Base-by-base conservation (phyloP, 1,140 invertebrate species). In the Cyclina sinensis region DNA sequence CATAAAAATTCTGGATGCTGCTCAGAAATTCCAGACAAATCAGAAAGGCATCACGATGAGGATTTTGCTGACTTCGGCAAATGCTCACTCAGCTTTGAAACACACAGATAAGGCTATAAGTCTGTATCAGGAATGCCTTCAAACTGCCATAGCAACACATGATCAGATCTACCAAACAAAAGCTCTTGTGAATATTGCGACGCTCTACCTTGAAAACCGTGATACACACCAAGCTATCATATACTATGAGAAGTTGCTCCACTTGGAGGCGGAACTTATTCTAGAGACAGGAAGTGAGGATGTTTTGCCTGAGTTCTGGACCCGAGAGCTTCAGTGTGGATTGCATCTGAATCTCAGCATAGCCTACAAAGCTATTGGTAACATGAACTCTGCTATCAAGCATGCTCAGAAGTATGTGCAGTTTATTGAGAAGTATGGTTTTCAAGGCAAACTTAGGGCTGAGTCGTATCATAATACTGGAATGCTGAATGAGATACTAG, bases 31-130 rank as follows among this genome's bases (percentile, higher is more conserved):
- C 39, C 92, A 94, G 88, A 95, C 94, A 30, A 95, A 94, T 76
- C 94, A 95, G 91, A 93, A 94, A 88, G 94, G 94, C 37, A 94
- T 95, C 30, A 93, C 92, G 0, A 94, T 95, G 94, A 91, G 92
- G 57, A 85, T 95, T 12, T 85, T 93, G 0, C 89, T 95, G 27
- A 95, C 94, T 12, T 84, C 92, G 74, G 94, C 94, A 70, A 95
- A 95, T 88, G 93, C 94, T 32, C 92, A 94, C 85, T 93, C 94
- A 21, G 93, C 93, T 12, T 76, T 93, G 27, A 90, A 91, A 30
- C 88, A 94, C 30, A 89, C 79, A 48, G 91, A 93, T 12, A 86
- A 92, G 57, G 94, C 94, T 14, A 94, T 95, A 14, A 65, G 86
- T 27, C 85, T 93, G 27, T 95, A 94, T 78, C 91, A 94, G 88